Evolutionary conservation across 2,888 invertebrate species (phyloP), one percentile per base, ranked within the genome.

Genomic region (Chrysopilus asiliformis): DNA sequence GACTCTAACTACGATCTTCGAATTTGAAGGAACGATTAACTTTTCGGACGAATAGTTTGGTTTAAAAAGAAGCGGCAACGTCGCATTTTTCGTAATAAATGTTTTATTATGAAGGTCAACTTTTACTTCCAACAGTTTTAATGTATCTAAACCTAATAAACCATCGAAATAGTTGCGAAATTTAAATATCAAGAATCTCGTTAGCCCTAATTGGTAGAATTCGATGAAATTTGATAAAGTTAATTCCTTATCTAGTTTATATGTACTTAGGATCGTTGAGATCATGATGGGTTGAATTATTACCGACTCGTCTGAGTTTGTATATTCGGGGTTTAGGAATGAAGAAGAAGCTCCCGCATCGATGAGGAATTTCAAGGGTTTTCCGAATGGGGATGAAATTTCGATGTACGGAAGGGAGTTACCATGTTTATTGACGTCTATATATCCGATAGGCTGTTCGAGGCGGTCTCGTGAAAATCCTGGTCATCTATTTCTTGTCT

Each of bases 291-390:
- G n/a, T n/a, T n/a, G n/a, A n/a, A n/a, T n/a, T n/a, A n/a, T n/a
- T n/a, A n/a, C n/a, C n/a, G 7, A 6, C 7, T 27, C 13, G 28
- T 9, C 13, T 7, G 28, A 6, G 7, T 27, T 6, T n/a, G 12
- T n/a, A 8, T 27, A 39, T 36, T 41, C 29, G 3, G 43, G 39
- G 26, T 36, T 43, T 9, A 43, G 39, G 19, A 40, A 41, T 4
- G 36, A 40, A n/a, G 40, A 38, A 6, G 34, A 43, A 4, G 40
- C 36, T 33, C 43, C 40, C 20, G 38, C 39, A 36, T 39, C 36
- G 7, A 43, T 24, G 8, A 43, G 25, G 22, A 36, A 43, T 40
- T 40, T 42, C 10, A 40, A 30, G 6, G 31, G 40, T 33, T 26
- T 15, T 27, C 38, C 34, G n/a, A 41, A 41, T 22, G 32, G 38